A percentile compares a stretch with the other conserved stretches of the same genome.
Evolutionary conservation across 2,888 invertebrate genomes (phyloP).

Genomic region (Glyphotaelius pellucidus): DNA sequence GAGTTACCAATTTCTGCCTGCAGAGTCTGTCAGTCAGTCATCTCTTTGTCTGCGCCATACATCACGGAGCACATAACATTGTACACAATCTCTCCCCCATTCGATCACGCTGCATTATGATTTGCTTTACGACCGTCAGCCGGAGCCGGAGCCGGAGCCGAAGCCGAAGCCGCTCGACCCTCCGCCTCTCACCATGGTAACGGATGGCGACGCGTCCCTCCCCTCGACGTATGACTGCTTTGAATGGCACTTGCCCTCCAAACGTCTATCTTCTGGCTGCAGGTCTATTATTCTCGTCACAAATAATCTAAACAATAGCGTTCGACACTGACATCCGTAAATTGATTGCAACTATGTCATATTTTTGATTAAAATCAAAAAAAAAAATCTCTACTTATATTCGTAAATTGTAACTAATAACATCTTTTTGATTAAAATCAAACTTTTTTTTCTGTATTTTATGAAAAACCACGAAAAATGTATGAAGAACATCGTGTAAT

Average conservation of each 20-base stretch:
- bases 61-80: not conserved
- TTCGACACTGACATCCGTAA: not conserved
- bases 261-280: not conserved
- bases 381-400: too few relatives aligned
- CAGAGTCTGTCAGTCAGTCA: not conserved
- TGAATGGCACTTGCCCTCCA: constrained; percentile 25
- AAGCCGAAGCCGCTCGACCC: not conserved
- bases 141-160: not conserved
- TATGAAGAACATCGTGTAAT: not conserved
- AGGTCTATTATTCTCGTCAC: not conserved
- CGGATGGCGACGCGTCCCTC: not conserved
- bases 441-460: not conserved
- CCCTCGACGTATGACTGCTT: not conserved
- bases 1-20: not conserved
- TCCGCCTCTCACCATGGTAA: constrained; percentile 36
- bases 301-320: not conserved
- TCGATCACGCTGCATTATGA: constrained; percentile 3
- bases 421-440: too few relatives aligned
- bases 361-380: not conserved
- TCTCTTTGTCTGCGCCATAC: constrained; percentile 22
- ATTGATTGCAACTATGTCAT: not conserved
- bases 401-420: too few relatives aligned
- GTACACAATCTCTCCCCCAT: not conserved
- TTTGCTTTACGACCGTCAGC: constrained; percentile 9
- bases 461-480: not conserved